These are phyloP conservation scores for Grantiella picta DNA, from an alignment of 2,113 vertebrate species.

Conservation along the genomic window DNA sequence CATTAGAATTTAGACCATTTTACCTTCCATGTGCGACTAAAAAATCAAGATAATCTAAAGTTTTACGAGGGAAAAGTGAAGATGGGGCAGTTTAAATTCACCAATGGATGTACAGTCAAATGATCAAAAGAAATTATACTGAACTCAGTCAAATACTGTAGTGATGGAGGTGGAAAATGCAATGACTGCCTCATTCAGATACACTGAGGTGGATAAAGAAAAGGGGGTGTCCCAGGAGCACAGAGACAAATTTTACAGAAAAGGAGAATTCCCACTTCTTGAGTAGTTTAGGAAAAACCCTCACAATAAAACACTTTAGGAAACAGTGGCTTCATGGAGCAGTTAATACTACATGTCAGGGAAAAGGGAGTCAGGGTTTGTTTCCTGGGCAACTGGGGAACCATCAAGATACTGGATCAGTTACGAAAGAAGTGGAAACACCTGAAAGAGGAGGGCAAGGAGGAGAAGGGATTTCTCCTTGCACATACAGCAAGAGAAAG, in stretches of 20 bases:
- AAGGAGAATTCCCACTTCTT: neutral
- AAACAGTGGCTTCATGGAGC: neutral
- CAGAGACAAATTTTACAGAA: neutral
- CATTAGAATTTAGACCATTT: neutral
- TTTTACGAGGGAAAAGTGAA: neutral
- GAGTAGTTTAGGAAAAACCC: neutral
- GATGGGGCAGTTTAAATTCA: neutral
- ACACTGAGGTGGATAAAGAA: neutral
- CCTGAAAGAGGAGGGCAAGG: neutral
- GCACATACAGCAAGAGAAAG: neutral
- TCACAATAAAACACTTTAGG: neutral
- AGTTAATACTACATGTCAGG: fast-evolving
- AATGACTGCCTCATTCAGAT: neutral
- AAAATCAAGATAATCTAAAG: neutral
- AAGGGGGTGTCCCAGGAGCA: neutral
- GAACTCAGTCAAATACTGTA: neutral
- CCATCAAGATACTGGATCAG: neutral
- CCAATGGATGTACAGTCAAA: fast-evolving
- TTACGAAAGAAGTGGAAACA: neutral
- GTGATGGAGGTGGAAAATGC: neutral
- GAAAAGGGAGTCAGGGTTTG: neutral
- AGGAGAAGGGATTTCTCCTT: neutral
- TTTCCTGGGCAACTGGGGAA: neutral
- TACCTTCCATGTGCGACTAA: neutral
- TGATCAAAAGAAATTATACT: neutral